Base-by-base conservation (phyloP, 2,888 invertebrate genomes). In the Epistrophella euchroma region DNA sequence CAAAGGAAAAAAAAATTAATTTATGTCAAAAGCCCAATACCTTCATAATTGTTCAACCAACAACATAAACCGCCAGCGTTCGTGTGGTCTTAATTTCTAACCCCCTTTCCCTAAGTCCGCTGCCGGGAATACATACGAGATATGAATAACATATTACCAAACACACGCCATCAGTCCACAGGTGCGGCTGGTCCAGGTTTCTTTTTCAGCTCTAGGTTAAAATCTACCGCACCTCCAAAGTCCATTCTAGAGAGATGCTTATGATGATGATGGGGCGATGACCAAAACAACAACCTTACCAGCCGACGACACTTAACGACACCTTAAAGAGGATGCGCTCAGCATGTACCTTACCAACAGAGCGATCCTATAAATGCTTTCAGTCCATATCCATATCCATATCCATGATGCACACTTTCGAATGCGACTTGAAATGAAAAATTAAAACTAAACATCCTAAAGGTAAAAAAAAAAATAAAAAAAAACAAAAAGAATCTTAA, bases 41-140 rank as follows among this genome's bases (percentile, higher is more conserved):
- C 43, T 52, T 68, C 32, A 74, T 80, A 68, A 79, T 80, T 74
- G 60, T 62, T 68, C 32, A 32, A n/a, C n/a, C n/a, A n/a, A n/a
- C n/a, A n/a, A 68, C 60, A 10, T 60, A 19, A 37, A 40, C 64
- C 52, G 62, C 50, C 60, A 74, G 70, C 73, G 13, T 62, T 70
- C 68, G 79, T 84, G 83, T 84, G 83, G 83, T 84, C 83, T 84
- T 79, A 71, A 75, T 79, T 74, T 84, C 74, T 45, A 19, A 13
- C 37, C 28, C 37, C 28, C 17, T 28, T 19, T 11, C 37, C 40
- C n/a, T 13, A 15, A 22, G 13, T 43, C 37, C 22, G 22, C 7
- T 13, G 22, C 77, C 15, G 5, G 43, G 32, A 52, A 40, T 56
- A 52, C 9, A 52, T 25, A 17, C 43, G 58, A 35, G 43, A 60